Conservation (phyloP, 2,797 vertebrate species). For the Rhinoraja longicauda region DNA sequence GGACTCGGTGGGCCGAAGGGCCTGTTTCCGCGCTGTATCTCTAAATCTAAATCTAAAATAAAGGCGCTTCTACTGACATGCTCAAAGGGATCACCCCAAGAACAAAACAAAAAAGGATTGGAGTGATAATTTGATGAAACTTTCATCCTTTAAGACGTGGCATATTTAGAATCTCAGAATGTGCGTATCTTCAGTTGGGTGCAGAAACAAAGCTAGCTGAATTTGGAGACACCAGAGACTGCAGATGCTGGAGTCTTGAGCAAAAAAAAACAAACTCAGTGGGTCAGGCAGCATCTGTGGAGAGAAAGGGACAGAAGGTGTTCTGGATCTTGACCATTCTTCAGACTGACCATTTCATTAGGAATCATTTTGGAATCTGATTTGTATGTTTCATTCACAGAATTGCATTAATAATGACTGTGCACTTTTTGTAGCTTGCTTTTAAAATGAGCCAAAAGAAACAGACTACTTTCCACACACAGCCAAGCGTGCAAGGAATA, state of each 20-base stretch:
- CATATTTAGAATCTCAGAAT: neutral
- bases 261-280: too few species aligned
- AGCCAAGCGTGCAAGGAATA: neutral
- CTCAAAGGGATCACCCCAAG: neutral
- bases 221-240: neutral
- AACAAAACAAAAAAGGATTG: neutral
- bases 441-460: neutral
- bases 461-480: neutral
- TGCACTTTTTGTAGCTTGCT: neutral
- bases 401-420: neutral
- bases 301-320: too few species aligned
- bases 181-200: neutral
- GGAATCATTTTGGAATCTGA: neutral
- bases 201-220: neutral
- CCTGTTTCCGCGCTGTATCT: too few species aligned
- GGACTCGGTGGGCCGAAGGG: too few species aligned
- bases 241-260: too few species aligned
- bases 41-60: too few species aligned
- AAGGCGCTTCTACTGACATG: neutral
- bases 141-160: neutral
- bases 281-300: too few species aligned
- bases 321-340: too few species aligned
- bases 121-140: neutral
- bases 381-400: neutral
- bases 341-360: neutral